Conservation (phyloP, 2,113 vertebrate species). For the Pangasianodon gigas region DNA sequence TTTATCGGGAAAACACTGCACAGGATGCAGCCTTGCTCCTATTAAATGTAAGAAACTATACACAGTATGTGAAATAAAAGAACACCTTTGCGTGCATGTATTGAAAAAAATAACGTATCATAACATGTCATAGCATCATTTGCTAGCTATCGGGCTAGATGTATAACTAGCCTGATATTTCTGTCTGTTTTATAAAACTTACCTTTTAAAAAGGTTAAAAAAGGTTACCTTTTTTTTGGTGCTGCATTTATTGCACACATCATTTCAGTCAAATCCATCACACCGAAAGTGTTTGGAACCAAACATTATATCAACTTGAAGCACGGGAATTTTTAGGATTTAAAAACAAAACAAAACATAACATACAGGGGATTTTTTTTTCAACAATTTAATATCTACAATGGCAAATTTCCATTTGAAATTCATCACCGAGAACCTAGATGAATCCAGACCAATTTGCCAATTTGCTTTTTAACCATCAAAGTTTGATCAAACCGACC, state of each 20-base stretch:
- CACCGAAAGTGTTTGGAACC: neutral
- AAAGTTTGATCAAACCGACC: neutral
- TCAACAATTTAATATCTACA: neutral
- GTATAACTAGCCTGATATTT: neutral
- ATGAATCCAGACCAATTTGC: neutral
- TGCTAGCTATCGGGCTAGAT: neutral
- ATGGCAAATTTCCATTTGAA: neutral
- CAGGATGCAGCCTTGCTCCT: neutral
- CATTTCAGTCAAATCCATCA: neutral
- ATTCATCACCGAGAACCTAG: neutral
- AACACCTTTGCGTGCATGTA: neutral
- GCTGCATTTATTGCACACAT: neutral
- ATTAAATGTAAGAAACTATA: slow-evolving; percentile 3
- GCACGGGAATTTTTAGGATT: too few relatives aligned
- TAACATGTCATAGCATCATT: neutral
- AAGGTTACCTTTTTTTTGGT: neutral
- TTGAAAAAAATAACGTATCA: neutral
- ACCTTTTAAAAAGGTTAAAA: too few relatives aligned
- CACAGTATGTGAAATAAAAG: neutral
- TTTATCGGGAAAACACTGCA: neutral
- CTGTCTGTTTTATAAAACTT: neutral
- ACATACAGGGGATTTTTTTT: too few relatives aligned
- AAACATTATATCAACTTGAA: neutral
- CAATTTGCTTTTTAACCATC: neutral
- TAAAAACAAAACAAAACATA: too few relatives aligned